These are phyloP conservation scores for Litoditis marina DNA, from an alignment of 2,888 invertebrate species.

Conservation along the genomic window DNA sequence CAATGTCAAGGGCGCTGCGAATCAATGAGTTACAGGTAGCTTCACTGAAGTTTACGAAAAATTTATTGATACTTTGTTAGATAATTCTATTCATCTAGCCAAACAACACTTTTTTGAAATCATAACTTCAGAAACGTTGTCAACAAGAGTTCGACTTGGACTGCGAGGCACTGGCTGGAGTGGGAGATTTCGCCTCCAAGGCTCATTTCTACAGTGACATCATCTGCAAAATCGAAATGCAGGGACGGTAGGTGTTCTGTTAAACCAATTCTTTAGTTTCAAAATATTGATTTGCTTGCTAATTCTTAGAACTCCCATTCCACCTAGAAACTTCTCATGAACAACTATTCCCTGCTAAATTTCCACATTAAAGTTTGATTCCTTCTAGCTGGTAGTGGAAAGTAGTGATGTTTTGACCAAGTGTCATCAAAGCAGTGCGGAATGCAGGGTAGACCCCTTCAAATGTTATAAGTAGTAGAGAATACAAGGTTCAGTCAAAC, in stretches of 20 bases:
- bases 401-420: too few relatives aligned
- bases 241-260: constrained; percentile 36
- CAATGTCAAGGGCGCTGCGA: too few relatives aligned
- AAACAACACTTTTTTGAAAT: background rate
- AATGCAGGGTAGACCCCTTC: too few relatives aligned
- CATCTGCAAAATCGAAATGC: constrained; percentile 48
- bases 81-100: too few relatives aligned
- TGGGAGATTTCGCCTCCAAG: constrained; percentile 57
- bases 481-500: background rate
- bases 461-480: background rate
- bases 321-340: too few relatives aligned
- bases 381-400: too few relatives aligned
- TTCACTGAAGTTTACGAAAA: too few relatives aligned
- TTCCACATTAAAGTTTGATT: too few relatives aligned
- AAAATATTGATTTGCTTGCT: too few relatives aligned
- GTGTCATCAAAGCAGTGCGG: background rate
- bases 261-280: background rate
- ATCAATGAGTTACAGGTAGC: too few relatives aligned
- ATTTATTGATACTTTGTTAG: too few relatives aligned
- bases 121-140: constrained; percentile 14
- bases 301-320: too few relatives aligned
- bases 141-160: constrained; percentile 47
- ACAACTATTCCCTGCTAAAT: background rate
- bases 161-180: constrained; percentile 52
- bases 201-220: constrained; percentile 48